Evolutionary conservation across 1,140 invertebrate species (phyloP).

Genomic region (Drosophila busckii): DNA sequence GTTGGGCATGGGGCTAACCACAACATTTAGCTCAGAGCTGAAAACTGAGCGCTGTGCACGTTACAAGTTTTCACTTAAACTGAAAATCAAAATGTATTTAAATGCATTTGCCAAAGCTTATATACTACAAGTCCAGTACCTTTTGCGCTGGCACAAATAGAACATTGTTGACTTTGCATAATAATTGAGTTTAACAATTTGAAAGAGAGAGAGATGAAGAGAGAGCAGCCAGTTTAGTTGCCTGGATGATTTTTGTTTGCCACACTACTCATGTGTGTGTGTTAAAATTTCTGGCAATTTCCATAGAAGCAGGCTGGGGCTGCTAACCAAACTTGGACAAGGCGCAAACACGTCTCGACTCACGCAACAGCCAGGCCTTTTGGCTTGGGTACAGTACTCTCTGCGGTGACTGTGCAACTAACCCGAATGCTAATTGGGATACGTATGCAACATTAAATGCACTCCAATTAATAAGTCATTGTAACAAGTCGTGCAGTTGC

Average conservation of each 20-base stretch:
- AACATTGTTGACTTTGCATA: constrained; percentile 76
- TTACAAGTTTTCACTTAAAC: constrained; percentile 63
- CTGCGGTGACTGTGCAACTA: too few species aligned
- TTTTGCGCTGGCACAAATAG: constrained; percentile 65
- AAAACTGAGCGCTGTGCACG: constrained; percentile 30
- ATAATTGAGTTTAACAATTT: constrained; percentile 75
- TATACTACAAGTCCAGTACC: constrained; percentile 28
- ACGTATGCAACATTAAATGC: too few species aligned
- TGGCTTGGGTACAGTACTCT: not conserved
- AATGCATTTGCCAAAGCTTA: constrained; percentile 55
- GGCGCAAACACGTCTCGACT: constrained; percentile 37
- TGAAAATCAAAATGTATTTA: constrained; percentile 75
- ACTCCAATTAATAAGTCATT: too few species aligned
- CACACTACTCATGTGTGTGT: not conserved
- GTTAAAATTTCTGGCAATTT: constrained; percentile 62
- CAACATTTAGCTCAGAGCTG: constrained; percentile 38
- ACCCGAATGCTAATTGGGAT: too few species aligned
- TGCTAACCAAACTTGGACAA: constrained; percentile 50
- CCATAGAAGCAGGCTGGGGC: constrained; percentile 54
- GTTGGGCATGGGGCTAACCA: constrained; percentile 27
- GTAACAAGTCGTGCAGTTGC: too few species aligned
- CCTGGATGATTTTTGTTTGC: constrained; percentile 67
- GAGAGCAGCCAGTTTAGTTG: constrained; percentile 51
- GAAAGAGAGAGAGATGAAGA: constrained; percentile 14
- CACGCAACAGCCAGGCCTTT: constrained; percentile 44